phyloP scores from a whole-genome alignment of 2,888 invertebrate species.

The Nymphalis urticae region DNA sequence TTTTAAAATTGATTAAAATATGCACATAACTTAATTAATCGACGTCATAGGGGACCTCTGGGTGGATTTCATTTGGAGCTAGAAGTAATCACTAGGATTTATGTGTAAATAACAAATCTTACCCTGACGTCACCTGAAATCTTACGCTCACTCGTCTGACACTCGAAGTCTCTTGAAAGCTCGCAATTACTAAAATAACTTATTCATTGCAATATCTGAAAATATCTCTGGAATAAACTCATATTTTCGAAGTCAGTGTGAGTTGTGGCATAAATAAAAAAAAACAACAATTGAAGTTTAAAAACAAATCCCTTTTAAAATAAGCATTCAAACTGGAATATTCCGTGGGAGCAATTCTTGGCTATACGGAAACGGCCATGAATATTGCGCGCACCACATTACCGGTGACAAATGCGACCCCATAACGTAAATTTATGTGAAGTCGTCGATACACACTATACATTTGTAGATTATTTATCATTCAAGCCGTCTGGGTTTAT shows the following conservation, averaged over 20 bases:
- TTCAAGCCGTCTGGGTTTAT: conserved; percentile 12
- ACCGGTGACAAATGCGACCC: conserved; percentile 37
- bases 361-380: conserved; percentile 27
- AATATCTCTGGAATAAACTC: no score
- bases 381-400: conserved; percentile 33
- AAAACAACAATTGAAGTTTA: conserved; percentile 3
- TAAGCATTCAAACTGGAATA: conserved; percentile 11
- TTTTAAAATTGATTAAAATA: no score
- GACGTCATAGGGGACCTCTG: no score
- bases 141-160: no score
- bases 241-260: no score
- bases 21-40: no score
- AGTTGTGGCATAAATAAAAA: not conserved
- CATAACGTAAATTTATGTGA: conserved; percentile 35
- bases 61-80: no score
- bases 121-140: no score
- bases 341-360: conserved; percentile 25
- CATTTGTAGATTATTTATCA: conserved; percentile 31
- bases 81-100: no score
- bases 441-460: conserved; percentile 32
- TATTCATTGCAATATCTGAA: not conserved
- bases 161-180: no score
- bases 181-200: not conserved
- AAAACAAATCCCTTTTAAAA: conserved; percentile 3
- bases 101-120: no score